Evolutionary conservation across 1,140 invertebrate genomes (phyloP).

Genomic region (Glossosoma conforme): DNA sequence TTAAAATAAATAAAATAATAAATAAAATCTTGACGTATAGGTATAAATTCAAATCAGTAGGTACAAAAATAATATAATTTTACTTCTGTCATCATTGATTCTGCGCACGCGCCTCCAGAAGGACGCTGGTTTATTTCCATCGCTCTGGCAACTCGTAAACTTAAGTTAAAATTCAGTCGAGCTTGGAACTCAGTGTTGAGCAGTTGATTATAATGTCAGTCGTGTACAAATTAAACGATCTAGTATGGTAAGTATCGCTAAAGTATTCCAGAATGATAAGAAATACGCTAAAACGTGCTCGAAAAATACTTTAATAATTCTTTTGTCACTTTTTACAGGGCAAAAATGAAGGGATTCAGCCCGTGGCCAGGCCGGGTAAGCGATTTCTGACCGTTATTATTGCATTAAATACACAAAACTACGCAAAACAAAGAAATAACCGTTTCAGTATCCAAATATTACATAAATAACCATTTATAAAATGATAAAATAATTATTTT

Average conservation of each 20-base stretch:
- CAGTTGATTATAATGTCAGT: conserved; percentile 48
- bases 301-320: conserved; percentile 20
- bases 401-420: background rate
- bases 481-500: too few species aligned
- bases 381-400: conserved; percentile 19
- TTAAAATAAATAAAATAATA: too few species aligned
- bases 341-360: conserved; percentile 92
- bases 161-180: conserved; percentile 20
- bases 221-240: conserved; percentile 64
- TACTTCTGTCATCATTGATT: background rate
- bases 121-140: conserved; percentile 13
- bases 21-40: background rate
- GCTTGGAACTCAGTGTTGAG: conserved; percentile 26
- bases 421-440: too few species aligned
- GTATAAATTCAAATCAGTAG: too few species aligned
- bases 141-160: conserved; percentile 5
- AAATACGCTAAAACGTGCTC: conserved; percentile 17
- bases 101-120: conserved; percentile 5
- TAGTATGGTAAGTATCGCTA: conserved; percentile 65
- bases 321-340: conserved; percentile 71
- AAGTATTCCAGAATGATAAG: conserved; percentile 4
- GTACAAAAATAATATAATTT: background rate
- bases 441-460: too few species aligned
- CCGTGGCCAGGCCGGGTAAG: conserved; percentile 89
- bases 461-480: too few species aligned